Evolutionary conservation across 2,888 invertebrate species (phyloP).

Genomic region (Pasiphila rectangulata): DNA sequence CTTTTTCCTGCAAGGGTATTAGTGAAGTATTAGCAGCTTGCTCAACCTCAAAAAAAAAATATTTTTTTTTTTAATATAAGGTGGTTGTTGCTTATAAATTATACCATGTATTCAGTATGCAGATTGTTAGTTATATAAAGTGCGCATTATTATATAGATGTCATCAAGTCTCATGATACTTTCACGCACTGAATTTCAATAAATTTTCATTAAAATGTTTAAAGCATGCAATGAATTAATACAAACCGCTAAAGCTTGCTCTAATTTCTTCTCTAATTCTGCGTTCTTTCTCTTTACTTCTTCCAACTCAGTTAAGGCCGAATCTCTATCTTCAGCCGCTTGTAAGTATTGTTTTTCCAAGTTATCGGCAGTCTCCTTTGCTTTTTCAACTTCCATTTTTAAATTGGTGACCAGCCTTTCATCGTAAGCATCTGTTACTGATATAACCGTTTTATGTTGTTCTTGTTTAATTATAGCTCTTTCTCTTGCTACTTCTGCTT

Average conservation of each 20-base stretch:
- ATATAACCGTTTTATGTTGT: constrained; percentile 76
- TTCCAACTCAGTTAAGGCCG: constrained; percentile 87
- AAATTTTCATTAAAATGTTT: not conserved
- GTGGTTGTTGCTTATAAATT: no score
- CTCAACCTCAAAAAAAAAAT: constrained; percentile 18
- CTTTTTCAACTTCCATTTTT: constrained; percentile 87
- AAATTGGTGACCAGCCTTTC: constrained; percentile 85
- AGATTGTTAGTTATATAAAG: no score
- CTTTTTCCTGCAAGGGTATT: constrained; percentile 57
- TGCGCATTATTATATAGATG: not conserved
- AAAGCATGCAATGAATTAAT: not conserved
- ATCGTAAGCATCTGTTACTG: constrained; percentile 81
- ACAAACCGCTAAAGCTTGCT: constrained; percentile 83
- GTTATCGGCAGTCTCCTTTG: constrained; percentile 89
- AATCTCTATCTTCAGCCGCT: constrained; percentile 88
- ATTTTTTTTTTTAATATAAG: no score
- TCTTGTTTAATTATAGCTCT: constrained; percentile 78
- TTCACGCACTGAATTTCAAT: no score
- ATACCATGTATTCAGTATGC: no score
- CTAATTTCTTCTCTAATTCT: constrained; percentile 88
- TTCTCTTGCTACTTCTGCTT: constrained; percentile 89
- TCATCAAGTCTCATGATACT: no score
- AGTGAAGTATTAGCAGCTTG: constrained; percentile 41
- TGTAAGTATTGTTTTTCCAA: constrained; percentile 89
- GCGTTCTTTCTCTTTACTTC: constrained; percentile 89